Conservation (phyloP, 1,140 invertebrate species). For the Drosophila parabipectinata region DNA sequence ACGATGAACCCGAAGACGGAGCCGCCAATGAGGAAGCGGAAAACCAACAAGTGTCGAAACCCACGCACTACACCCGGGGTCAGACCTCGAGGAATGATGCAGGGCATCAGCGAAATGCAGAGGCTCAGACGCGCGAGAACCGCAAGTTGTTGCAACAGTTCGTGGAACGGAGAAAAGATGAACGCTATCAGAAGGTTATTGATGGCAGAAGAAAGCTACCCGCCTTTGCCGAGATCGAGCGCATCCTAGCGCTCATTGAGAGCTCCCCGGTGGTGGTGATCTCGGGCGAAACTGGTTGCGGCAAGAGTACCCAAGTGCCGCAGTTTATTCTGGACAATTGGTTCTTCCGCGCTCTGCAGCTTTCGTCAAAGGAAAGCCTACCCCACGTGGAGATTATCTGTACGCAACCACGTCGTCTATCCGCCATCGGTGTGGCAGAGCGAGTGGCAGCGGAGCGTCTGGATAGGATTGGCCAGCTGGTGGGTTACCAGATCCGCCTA, state of each 20-base stretch:
- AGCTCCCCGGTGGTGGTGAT: constrained; percentile 90
- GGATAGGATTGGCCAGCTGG: constrained; percentile 91
- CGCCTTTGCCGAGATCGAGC: constrained; percentile 87
- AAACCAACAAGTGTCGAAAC: constrained; percentile 49
- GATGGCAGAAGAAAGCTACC: constrained; percentile 87
- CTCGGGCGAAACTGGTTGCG: constrained; percentile 94
- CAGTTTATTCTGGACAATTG: constrained; percentile 95
- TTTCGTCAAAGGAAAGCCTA: constrained; percentile 33
- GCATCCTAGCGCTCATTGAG: constrained; percentile 88
- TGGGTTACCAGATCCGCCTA: constrained; percentile 94
- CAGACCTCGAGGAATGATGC: constrained; percentile 80
- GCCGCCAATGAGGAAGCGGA: constrained; percentile 8
- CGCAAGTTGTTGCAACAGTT: constrained; percentile 86
- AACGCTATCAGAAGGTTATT: constrained; percentile 88
- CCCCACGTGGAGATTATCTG: constrained; percentile 89
- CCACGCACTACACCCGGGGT: constrained; percentile 87
- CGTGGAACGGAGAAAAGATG: constrained; percentile 85
- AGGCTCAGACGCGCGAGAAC: constrained; percentile 87
- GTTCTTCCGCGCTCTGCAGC: constrained; percentile 72
- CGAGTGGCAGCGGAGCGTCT: constrained; percentile 94
- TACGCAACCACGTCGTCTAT: constrained; percentile 96
- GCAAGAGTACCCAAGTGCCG: constrained; percentile 95
- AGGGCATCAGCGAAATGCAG: constrained; percentile 84
- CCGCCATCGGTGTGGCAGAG: constrained; percentile 96
- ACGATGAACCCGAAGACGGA: constrained; percentile 44